Evolutionary conservation across 2,113 vertebrate species (phyloP).

Genomic region (Ptilonorhynchus violaceus): DNA sequence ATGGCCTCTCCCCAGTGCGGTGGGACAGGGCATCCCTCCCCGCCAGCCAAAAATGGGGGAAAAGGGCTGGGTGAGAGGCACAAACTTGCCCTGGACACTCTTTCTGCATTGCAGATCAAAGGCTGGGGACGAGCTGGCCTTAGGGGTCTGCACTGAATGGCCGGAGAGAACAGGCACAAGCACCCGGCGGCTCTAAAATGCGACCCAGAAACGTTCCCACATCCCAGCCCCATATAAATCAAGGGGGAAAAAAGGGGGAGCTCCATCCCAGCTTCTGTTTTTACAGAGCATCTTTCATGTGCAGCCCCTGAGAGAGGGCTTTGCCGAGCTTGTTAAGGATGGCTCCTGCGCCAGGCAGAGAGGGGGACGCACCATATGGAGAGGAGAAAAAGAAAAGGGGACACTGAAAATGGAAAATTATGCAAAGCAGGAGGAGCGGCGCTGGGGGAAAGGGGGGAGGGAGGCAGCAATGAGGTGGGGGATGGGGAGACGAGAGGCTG

Average conservation of each 20-base stretch:
- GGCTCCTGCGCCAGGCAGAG: slow-evolving; percentile 58
- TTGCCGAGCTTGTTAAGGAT: slow-evolving; percentile 61
- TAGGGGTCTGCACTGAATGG: slow-evolving; percentile 44
- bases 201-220: slow-evolving; percentile 54
- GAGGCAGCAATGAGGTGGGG: slow-evolving; percentile 13
- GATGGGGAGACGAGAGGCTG: slow-evolving; percentile 52
- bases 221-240: slow-evolving; percentile 64
- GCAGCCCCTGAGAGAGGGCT: slow-evolving; percentile 57
- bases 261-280: slow-evolving; percentile 31
- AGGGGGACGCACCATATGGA: slow-evolving; percentile 63
- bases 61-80: background rate
- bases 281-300: slow-evolving; percentile 63
- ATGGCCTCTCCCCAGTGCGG: rapidly evolving
- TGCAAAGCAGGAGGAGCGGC: slow-evolving; percentile 60
- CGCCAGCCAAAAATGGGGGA: background rate
- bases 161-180: slow-evolving; percentile 4
- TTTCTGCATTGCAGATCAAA: slow-evolving; percentile 65
- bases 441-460: slow-evolving; percentile 34
- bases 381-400: slow-evolving; percentile 65
- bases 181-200: slow-evolving; percentile 17
- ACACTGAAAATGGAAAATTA: slow-evolving; percentile 71
- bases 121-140: slow-evolving; percentile 17
- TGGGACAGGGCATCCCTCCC: background rate
- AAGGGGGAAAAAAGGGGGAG: background rate
- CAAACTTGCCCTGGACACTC: background rate